Evolutionary conservation across 2,888 invertebrate species (phyloP), one percentile per base, ranked within the genome.

Genomic region (Linnaemya tessellans): DNA sequence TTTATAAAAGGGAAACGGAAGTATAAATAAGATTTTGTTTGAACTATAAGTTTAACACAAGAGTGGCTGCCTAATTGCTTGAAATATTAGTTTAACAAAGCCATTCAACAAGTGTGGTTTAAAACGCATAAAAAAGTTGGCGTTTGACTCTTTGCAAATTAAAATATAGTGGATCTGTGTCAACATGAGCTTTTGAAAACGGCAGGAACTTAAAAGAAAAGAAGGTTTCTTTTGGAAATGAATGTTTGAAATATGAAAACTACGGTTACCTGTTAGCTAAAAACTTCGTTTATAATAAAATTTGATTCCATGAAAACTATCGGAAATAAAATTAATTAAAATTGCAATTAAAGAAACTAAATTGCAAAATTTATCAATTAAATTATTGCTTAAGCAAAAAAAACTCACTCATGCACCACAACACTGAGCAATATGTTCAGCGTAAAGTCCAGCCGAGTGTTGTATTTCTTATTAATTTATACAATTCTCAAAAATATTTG

Each of bases 81-180:
- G 54, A 13, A 25, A 25, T 56, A 1, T 18, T 49, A 18, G 2
- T 9, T 18, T 49, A 8, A 18, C 20, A 54, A 46, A 46, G 15
- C 46, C 46, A 20, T 22, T 73, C 74, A 70, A 81, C 81, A 75
- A 81, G 81, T 81, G 60, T 20, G 41, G 46, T 38, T 1, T 15
- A 41, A n/a, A 10, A 58, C n/a, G 10, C 9, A 43, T 18, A 20
- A 7, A n/a, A 5, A 30, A 9, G 5, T 67, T 3, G 11, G 18
- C 13, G 20, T 35, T 7, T 10, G 10, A 15, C 3, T 20, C 9
- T 18, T 20, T 43, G 43, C 8, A 43, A 43, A 43, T 43, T n/a
- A 43, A 20, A 35, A 30, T 18, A 30, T 20, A 22, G 62, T 60
- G 56, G 11, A 30, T 10, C 15, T 49, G 18, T 20, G 49, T 38